These are phyloP conservation scores for Aselliscus stoliczkanus DNA, from an alignment of 2,797 vertebrate species.

Conservation along the genomic window DNA sequence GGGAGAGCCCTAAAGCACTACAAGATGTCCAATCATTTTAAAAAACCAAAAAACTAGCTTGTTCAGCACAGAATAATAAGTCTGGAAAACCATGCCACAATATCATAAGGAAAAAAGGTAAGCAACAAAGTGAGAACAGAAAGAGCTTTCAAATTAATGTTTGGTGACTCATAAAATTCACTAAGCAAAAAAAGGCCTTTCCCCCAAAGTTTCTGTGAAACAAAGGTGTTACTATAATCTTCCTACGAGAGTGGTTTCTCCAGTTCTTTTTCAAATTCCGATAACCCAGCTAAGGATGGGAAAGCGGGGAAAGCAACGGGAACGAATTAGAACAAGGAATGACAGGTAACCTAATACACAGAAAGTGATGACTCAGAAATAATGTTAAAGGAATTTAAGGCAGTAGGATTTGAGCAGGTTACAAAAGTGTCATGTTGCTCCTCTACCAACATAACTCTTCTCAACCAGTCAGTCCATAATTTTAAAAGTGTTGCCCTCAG, in stretches of 20 bases:
- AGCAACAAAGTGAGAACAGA: background rate
- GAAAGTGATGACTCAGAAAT: slow-evolving; percentile 44
- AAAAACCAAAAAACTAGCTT: background rate
- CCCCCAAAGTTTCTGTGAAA: background rate
- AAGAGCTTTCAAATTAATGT: slow-evolving; percentile 19
- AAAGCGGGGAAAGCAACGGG: background rate
- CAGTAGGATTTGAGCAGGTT: background rate
- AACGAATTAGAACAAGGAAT: background rate
- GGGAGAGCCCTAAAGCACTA: slow-evolving; percentile 10
- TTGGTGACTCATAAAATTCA: slow-evolving; percentile 24
- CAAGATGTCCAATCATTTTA: background rate
- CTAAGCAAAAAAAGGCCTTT: background rate
- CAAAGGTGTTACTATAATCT: background rate
- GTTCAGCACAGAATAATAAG: slow-evolving; percentile 52
- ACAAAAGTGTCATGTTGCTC: background rate
- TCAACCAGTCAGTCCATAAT: background rate
- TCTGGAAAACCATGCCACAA: background rate
- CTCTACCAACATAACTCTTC: background rate
- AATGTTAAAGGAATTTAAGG: background rate
- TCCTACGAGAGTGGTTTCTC: background rate
- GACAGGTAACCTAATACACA: slow-evolving; percentile 19
- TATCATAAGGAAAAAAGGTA: background rate
- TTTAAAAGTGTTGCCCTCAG: background rate
- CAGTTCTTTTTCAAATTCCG: slow-evolving; percentile 10
- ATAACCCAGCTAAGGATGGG: background rate